A percentile compares a stretch with the other conserved stretches of the same genome.
These are phyloP conservation scores for Athalia rosae DNA, from an alignment of 2,888 invertebrate genomes.

Conservation along the genomic window DNA sequence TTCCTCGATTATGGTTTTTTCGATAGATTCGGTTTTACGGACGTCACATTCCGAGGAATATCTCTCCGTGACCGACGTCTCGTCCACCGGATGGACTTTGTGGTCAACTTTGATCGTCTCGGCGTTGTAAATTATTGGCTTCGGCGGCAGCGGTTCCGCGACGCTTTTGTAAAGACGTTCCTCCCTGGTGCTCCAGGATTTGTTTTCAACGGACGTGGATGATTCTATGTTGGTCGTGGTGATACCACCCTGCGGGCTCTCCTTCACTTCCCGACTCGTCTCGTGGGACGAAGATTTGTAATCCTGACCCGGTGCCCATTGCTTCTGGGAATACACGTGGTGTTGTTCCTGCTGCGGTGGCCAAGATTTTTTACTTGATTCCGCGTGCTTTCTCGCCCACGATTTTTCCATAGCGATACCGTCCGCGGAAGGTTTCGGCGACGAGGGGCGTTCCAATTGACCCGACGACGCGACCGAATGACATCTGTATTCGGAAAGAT, in stretches of 20 bases:
- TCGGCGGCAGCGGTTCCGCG: slow-evolving; percentile 54
- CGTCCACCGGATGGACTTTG: slow-evolving; percentile 67
- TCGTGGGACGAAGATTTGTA: slow-evolving; percentile 66
- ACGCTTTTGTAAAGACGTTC: slow-evolving; percentile 60
- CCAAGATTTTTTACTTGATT: slow-evolving; percentile 75
- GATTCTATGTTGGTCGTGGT: slow-evolving; percentile 69
- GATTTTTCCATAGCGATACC: slow-evolving; percentile 82
- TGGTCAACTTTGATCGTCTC: slow-evolving; percentile 72
- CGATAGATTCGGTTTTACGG: slow-evolving; percentile 62
- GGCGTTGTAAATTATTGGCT: slow-evolving; percentile 72
- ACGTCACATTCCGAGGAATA: slow-evolving; percentile 64
- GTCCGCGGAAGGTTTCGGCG: slow-evolving; percentile 78
- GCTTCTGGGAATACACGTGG: slow-evolving; percentile 50
- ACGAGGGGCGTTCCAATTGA: slow-evolving; percentile 63
- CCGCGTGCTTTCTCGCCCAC: slow-evolving; percentile 77
- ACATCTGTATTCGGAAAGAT: slow-evolving; percentile 66
- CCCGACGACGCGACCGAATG: slow-evolving; percentile 63
- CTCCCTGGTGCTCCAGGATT: slow-evolving; percentile 66
- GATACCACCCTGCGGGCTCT: slow-evolving; percentile 63
- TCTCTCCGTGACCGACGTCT: slow-evolving; percentile 70
- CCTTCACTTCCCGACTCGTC: slow-evolving; percentile 62
- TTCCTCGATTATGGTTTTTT: slow-evolving; percentile 72
- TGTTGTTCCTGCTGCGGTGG: slow-evolving; percentile 71
- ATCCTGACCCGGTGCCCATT: slow-evolving; percentile 58
- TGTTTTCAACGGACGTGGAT: slow-evolving; percentile 65